These are phyloP conservation scores for Lasioglossum calceatum DNA, from an alignment of 2,888 invertebrate genomes.

Conservation along the genomic window DNA sequence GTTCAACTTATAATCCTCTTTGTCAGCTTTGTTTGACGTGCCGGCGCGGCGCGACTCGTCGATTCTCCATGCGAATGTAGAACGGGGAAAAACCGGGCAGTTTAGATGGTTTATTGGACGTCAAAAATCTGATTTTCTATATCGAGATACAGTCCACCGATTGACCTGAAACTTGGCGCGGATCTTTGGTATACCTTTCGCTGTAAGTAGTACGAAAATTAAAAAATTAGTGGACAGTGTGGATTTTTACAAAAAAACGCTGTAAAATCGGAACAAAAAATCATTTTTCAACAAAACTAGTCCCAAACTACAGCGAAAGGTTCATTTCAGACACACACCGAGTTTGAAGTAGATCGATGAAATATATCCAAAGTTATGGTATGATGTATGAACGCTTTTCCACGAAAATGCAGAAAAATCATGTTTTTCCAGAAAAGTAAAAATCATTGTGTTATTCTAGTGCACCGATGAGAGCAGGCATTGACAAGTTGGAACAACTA, in stretches of 20 bases:
- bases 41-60: neutral
- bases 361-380: too few relatives aligned
- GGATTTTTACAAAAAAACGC: too few relatives aligned
- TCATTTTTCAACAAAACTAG: too few relatives aligned
- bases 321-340: too few relatives aligned
- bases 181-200: neutral
- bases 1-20: slow-evolving; percentile 6
- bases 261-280: too few relatives aligned
- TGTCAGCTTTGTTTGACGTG: neutral
- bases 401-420: neutral
- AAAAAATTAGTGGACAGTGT: too few relatives aligned
- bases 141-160: neutral
- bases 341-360: too few relatives aligned
- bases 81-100: neutral
- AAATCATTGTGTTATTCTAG: neutral
- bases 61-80: neutral
- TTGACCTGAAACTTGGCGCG: neutral
- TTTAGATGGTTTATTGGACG: neutral
- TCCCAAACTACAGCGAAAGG: too few relatives aligned
- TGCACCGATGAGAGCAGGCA: neutral
- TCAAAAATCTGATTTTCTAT: neutral
- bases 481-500: neutral
- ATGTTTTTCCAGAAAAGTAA: too few relatives aligned
- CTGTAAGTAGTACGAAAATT: too few relatives aligned
- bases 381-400: neutral